These are phyloP conservation scores for Diaprepes abbreviatus DNA, from an alignment of 2,888 invertebrate species.

Conservation along the genomic window DNA sequence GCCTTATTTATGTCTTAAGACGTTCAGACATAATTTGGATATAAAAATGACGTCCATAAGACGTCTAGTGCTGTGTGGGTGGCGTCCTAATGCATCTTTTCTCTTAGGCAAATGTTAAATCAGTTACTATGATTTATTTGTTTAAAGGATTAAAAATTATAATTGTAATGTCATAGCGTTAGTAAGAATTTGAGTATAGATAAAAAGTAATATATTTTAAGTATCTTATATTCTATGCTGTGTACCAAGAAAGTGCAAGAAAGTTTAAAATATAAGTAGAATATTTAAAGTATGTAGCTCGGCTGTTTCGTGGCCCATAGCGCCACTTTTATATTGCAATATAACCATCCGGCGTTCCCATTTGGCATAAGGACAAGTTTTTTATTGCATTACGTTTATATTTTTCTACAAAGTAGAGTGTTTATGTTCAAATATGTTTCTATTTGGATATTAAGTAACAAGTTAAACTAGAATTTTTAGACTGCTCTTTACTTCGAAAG, in stretches of 20 bases:
- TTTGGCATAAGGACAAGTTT: slow-evolving; percentile 38
- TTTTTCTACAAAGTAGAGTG: slow-evolving; percentile 27
- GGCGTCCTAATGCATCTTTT: too few species aligned
- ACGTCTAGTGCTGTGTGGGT: too few species aligned
- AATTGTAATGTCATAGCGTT: too few species aligned
- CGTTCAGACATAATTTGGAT: too few species aligned
- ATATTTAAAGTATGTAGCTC: slow-evolving; percentile 24
- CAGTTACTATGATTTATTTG: too few species aligned
- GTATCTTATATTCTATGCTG: slow-evolving; percentile 8
- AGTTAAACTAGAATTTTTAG: too few species aligned
- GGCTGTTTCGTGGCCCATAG: slow-evolving; percentile 39
- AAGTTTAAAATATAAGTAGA: slow-evolving; percentile 20
- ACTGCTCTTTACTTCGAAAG: too few species aligned
- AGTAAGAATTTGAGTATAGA: too few species aligned
- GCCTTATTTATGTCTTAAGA: too few species aligned
- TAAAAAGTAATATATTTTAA: not conserved
- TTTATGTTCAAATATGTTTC: slow-evolving; percentile 25
- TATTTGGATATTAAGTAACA: slow-evolving; percentile 7
- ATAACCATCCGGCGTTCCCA: slow-evolving; percentile 21
- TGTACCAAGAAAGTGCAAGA: slow-evolving; percentile 3
- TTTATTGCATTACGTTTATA: slow-evolving; percentile 37
- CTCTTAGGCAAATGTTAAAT: too few species aligned
- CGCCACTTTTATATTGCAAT: slow-evolving; percentile 34
- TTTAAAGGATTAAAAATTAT: too few species aligned
- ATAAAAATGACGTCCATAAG: too few species aligned